Evolutionary conservation across 2,113 vertebrate genomes (phyloP).

Genomic region (Neoarius graeffei): DNA sequence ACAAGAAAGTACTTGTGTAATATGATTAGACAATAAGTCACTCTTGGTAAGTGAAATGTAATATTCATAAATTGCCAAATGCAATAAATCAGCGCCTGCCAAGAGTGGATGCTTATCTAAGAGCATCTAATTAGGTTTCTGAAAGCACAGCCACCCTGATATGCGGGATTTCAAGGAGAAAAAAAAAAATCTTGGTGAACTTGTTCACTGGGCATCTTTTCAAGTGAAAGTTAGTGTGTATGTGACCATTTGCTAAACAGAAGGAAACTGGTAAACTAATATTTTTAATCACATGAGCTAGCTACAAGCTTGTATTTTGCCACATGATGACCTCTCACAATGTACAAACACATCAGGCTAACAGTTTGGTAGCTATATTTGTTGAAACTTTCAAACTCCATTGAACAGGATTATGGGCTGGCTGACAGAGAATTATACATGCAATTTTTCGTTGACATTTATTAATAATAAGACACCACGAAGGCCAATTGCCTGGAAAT

Average conservation of each 20-base stretch:
- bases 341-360: background rate
- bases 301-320: background rate
- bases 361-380: background rate
- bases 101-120: background rate
- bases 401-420: background rate
- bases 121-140: background rate
- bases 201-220: background rate
- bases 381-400: background rate
- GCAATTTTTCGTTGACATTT: background rate
- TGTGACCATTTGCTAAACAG: background rate
- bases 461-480: background rate
- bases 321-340: background rate
- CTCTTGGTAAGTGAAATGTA: background rate
- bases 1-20: background rate
- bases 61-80: conserved; percentile 13
- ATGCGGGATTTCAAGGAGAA: background rate
- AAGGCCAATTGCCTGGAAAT: background rate
- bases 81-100: background rate
- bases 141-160: background rate
- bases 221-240: background rate
- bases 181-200: background rate
- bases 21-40: background rate
- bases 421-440: background rate
- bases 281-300: background rate
- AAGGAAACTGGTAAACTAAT: background rate